Evolutionary conservation across 2,113 vertebrate species (phyloP).

Genomic region (Mormyrus lacerda): DNA sequence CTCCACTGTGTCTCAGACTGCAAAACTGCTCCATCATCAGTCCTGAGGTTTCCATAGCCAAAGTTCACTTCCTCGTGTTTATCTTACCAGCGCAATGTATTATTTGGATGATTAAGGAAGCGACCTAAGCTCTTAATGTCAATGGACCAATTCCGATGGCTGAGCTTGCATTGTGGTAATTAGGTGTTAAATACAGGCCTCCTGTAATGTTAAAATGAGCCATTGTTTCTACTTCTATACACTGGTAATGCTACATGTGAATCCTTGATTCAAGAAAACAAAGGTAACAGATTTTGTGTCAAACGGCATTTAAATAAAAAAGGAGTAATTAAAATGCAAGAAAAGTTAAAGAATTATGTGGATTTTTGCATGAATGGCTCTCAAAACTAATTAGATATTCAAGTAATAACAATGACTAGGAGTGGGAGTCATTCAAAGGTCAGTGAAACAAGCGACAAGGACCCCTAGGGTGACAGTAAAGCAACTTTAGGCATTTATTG

Average conservation of each 20-base stretch:
- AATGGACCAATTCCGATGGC: background rate
- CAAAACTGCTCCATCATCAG: constrained; percentile 11
- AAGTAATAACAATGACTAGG: background rate
- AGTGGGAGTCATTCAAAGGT: background rate
- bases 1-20: background rate
- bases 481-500: background rate
- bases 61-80: constrained; percentile 9
- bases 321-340: background rate
- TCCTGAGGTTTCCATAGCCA: background rate
- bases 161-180: constrained; percentile 5
- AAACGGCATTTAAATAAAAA: background rate
- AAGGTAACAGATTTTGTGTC: background rate
- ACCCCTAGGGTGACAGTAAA: background rate
- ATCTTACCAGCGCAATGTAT: constrained; percentile 10
- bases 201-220: background rate
- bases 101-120: constrained; percentile 4
- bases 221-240: background rate
- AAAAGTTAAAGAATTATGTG: background rate
- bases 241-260: background rate
- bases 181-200: constrained; percentile 3
- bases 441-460: background rate
- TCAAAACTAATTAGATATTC: background rate
- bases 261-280: background rate
- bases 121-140: background rate
- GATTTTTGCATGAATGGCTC: background rate